Percentiles rank a stretch among this genome's conserved stretches.
phyloP scores from a whole-genome alignment of 2,888 invertebrate species.

The Eilema depressum region DNA sequence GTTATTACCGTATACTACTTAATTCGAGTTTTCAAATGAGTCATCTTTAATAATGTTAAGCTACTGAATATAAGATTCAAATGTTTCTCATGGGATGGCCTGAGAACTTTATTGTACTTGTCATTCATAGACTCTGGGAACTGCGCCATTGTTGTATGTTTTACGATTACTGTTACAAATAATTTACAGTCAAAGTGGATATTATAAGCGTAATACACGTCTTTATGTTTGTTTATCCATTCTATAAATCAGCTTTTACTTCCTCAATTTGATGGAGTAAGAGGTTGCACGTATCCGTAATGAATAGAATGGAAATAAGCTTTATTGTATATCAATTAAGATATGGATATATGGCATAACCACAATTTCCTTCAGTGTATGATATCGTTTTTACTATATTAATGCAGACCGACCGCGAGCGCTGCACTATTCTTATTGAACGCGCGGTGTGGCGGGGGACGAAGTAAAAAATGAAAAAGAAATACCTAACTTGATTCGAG shows the following conservation, averaged over 20 bases:
- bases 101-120: background rate
- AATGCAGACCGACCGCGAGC: too few species aligned
- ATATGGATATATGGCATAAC: background rate
- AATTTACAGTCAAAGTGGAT: background rate
- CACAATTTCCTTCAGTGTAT: background rate
- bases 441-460: too few species aligned
- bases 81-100: conserved; percentile 20
- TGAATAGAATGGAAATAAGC: background rate
- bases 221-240: background rate
- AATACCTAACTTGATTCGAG: too few species aligned
- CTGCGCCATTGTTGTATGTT: conserved; percentile 2
- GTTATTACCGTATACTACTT: conserved; percentile 56
- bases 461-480: too few species aligned
- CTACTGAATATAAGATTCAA: conserved; percentile 47
- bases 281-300: background rate
- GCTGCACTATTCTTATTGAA: too few species aligned
- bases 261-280: background rate
- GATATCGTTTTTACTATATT: background rate
- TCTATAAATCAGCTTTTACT: background rate
- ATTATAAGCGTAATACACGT: background rate
- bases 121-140: conserved; percentile 11
- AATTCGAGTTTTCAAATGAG: conserved; percentile 58
- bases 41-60: conserved; percentile 45
- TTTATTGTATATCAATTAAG: background rate
- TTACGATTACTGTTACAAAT: conserved; percentile 10